Conservation (phyloP, 2,113 vertebrate genomes). For the Toxotes chatareus region DNA sequence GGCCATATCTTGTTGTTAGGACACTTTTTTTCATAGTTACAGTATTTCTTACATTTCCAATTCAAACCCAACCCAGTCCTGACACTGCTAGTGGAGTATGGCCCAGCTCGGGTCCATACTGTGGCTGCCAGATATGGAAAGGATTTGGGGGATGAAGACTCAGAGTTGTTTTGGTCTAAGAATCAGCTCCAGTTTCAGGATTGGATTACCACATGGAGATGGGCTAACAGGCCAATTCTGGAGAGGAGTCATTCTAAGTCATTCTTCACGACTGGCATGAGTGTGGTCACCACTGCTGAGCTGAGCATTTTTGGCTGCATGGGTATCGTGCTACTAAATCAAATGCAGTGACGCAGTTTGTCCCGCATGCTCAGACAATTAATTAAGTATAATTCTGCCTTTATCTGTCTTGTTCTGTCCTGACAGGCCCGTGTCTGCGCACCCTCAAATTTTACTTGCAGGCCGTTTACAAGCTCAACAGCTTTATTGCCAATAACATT, state of each 20-base stretch:
- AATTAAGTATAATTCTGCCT: too few relatives aligned
- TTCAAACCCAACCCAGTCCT: not conserved
- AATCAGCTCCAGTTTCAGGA: not conserved
- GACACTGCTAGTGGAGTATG: not conserved
- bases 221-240: not conserved
- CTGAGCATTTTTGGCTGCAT: constrained; percentile 20
- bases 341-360: too few relatives aligned
- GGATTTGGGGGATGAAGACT: not conserved
- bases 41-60: not conserved
- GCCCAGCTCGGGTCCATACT: not conserved
- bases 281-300: not conserved
- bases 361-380: too few relatives aligned
- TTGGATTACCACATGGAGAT: not conserved
- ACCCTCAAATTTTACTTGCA: too few relatives aligned
- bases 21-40: too few relatives aligned
- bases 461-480: too few relatives aligned
- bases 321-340: not conserved
- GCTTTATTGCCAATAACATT: not conserved
- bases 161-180: not conserved
- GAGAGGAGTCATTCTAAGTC: not conserved
- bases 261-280: constrained; percentile 28
- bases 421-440: too few relatives aligned
- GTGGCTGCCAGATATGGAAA: not conserved
- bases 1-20: too few relatives aligned
- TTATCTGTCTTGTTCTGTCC: too few relatives aligned